phyloP scores from a whole-genome alignment of 2,113 vertebrate species.

The Tiliqua scincoides region DNA sequence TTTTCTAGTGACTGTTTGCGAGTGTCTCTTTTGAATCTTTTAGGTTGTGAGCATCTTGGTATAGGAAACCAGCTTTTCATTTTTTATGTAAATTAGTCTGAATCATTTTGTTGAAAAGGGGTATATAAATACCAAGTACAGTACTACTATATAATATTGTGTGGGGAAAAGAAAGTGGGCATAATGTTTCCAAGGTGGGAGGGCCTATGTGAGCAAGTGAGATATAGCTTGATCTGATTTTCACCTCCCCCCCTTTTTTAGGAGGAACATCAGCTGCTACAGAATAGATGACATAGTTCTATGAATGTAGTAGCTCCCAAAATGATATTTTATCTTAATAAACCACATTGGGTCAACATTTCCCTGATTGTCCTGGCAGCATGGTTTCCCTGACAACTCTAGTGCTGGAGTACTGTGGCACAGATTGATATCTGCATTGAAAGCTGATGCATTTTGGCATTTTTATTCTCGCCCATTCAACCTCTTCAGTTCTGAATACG shows the following conservation, averaged over 20 bases:
- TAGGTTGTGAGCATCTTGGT: no score
- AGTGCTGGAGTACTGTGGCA: conserved; percentile 1
- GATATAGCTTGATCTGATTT: neutral
- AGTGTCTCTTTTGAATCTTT: no score
- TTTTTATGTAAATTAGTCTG: neutral
- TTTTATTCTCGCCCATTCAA: conserved; percentile 31
- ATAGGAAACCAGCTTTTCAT: neutral
- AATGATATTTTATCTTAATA: neutral
- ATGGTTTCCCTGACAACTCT: conserved; percentile 19
- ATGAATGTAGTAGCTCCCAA: neutral
- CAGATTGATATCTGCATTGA: conserved; percentile 24
- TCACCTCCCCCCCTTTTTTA: neutral
- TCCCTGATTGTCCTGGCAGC: conserved; percentile 23
- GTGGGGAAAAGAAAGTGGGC: neutral
- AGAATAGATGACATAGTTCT: neutral
- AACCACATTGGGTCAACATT: conserved; percentile 1
- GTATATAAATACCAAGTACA: no score
- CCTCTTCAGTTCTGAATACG: conserved; percentile 7
- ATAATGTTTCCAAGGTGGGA: neutral
- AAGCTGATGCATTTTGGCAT: conserved; percentile 2
- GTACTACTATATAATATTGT: neutral
- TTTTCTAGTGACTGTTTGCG: no score
- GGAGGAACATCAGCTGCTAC: neutral
- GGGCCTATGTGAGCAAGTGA: neutral
- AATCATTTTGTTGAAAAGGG: neutral